Evolutionary conservation across 2,113 vertebrate species (phyloP).

Genomic region (human (Homo sapiens)): DNA sequence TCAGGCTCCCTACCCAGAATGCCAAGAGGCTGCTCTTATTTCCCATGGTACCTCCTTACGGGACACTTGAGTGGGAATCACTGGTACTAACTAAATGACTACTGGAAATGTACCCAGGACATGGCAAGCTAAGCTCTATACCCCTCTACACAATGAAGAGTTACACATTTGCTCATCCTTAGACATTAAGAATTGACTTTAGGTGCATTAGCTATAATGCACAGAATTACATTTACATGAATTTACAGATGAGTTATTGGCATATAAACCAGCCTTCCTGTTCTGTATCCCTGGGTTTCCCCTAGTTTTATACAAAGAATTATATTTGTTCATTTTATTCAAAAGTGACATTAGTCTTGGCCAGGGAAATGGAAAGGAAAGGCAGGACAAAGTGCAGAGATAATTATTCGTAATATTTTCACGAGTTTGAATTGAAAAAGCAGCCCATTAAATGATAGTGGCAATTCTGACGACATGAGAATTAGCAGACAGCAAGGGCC

Average conservation of each 20-base stretch:
- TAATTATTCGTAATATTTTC: not conserved
- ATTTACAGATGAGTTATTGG: not conserved
- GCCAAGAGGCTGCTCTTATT: not conserved
- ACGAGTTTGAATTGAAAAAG: not conserved
- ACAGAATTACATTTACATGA: not conserved
- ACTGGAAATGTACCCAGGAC: not conserved
- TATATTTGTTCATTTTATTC: conserved; percentile 23
- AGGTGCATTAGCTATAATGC: not conserved
- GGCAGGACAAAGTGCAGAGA: conserved; percentile 2
- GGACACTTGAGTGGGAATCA: not conserved
- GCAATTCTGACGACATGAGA: not conserved
- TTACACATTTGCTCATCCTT: not conserved
- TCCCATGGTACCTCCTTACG: not conserved
- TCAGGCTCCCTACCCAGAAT: not conserved
- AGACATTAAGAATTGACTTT: not conserved
- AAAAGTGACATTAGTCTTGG: not conserved
- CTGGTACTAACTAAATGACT: not conserved
- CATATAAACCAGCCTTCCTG: not conserved
- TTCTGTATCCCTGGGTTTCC: not conserved
- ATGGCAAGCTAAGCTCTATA: not conserved
- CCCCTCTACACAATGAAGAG: not conserved
- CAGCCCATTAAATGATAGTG: not conserved
- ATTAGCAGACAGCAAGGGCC: not conserved
- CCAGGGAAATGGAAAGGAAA: conserved; percentile 19
- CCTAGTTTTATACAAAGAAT: conserved; percentile 21